Percentiles rank a stretch among this genome's conserved stretches.
phyloP scores from a whole-genome alignment of 1,140 invertebrate genomes.

The Drosophila fuyamai region DNA sequence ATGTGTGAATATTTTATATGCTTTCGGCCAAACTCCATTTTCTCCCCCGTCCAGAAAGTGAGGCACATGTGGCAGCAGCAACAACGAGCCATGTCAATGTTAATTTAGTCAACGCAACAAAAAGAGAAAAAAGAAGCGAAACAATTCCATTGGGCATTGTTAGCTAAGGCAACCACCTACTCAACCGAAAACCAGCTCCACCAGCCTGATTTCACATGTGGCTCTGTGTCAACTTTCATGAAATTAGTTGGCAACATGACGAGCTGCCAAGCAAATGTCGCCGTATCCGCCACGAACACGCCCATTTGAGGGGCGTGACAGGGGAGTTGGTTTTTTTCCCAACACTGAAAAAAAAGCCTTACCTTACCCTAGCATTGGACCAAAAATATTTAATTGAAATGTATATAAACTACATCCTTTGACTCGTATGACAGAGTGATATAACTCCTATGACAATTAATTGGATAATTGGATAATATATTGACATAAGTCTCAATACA shows the following conservation, averaged over 20 bases:
- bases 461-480: too few relatives aligned
- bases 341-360: not conserved
- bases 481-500: too few relatives aligned
- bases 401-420: too few relatives aligned
- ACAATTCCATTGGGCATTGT: slow-evolving; percentile 83
- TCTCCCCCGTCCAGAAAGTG: slow-evolving; percentile 16
- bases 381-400: too few relatives aligned
- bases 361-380: too few relatives aligned
- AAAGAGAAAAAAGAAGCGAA: slow-evolving; percentile 29
- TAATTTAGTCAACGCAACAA: slow-evolving; percentile 81
- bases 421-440: too few relatives aligned
- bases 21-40: slow-evolving; percentile 41
- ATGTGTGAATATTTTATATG: slow-evolving; percentile 80
- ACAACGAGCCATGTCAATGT: slow-evolving; percentile 71
- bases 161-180: slow-evolving; percentile 43
- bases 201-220: slow-evolving; percentile 75
- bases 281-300: slow-evolving; percentile 55
- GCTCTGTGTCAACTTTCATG: slow-evolving; percentile 81
- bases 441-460: too few relatives aligned
- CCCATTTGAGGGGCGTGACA: slow-evolving; percentile 53
- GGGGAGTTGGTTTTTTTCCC: not conserved
- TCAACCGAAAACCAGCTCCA: slow-evolving; percentile 12
- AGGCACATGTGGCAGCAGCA: slow-evolving; percentile 70
- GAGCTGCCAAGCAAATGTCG: slow-evolving; percentile 69
- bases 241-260: slow-evolving; percentile 84